A percentile compares a stretch with the other conserved stretches of the same genome.
Evolutionary conservation across 2,113 vertebrate species (phyloP).

Genomic region (Nanorana parkeri): DNA sequence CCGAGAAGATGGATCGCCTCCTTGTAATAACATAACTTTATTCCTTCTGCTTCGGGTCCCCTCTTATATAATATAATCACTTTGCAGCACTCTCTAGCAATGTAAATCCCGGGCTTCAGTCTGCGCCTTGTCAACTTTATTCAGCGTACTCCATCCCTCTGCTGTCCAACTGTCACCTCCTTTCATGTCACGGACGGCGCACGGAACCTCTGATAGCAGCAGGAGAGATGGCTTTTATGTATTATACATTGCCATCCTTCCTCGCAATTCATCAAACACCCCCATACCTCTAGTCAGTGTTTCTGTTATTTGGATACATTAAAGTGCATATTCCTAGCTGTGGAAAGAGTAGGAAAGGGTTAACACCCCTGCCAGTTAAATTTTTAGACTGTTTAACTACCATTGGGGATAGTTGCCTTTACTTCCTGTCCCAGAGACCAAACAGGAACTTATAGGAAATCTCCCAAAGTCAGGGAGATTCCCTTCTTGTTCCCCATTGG

Average conservation of each 20-base stretch:
- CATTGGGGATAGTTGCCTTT: too few species aligned
- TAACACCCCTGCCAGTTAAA: too few species aligned
- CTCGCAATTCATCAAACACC: too few species aligned
- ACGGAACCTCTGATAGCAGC: neutral
- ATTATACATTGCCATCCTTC: neutral
- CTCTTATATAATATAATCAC: neutral
- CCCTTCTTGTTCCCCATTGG: too few species aligned
- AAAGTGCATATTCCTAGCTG: too few species aligned
- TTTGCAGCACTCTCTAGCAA: neutral
- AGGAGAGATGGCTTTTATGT: neutral
- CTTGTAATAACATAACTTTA: neutral
- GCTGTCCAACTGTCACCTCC: neutral
- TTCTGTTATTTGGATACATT: too few species aligned
- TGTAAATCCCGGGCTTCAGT: neutral
- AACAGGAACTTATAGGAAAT: too few species aligned
- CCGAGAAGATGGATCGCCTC: neutral
- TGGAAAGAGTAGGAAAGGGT: too few species aligned
- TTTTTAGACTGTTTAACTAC: too few species aligned
- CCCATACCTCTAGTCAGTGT: too few species aligned
- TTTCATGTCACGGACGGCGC: neutral
- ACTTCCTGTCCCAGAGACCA: too few species aligned
- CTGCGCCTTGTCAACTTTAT: neutral
- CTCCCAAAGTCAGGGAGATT: too few species aligned
- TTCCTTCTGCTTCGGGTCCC: slow-evolving; percentile 6
- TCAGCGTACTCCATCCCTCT: neutral